Evolutionary conservation across 1,140 invertebrate species (phyloP), one percentile per base, ranked within the genome.

Genomic region (Danaus plexippus): DNA sequence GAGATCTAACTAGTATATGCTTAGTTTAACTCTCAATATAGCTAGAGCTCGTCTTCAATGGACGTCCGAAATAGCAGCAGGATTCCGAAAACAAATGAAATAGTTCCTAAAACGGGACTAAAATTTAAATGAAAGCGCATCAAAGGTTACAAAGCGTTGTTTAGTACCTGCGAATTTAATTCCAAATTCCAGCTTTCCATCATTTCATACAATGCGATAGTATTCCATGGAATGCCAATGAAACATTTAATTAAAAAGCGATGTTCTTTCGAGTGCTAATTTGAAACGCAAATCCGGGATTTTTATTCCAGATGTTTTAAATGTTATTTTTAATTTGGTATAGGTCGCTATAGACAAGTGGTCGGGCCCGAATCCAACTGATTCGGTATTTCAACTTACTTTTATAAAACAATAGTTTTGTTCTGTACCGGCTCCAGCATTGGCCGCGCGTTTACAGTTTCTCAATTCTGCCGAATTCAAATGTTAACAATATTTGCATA

Each of bases 101-200:
- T 57, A 57, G 43, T 57, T 46, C 22, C 48, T 57, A 57, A 57
- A 57, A 57, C 43, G 43, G 55, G 50, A 56, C 50, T 56, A 56
- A 56, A 56, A 56, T 57, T 51, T 44, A 57, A 57, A 57, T 57
- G 55, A 51, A 57, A 57, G 47, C 55, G 52, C 52, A 53, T 53
- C 52, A 53, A 57, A 32, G 22, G 22, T 32, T 40, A 40, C 55
- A 57, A 51, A 51, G 55, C 55, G 42, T 42, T 57, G 55, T 57
- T 57, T 57, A 57, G 55, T 57, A 57, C 50, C 50, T 52, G 50
- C 12, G 54, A 40, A 59, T 59, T 59, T 59, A 59, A 59, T 59
- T 59, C 51, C 22, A 18, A 45, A 59, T 59, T 59, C 57, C 57
- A 47, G 18, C 57, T 46, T 59, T 59, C 40, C 45, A 51, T 59